Conservation (phyloP, 2,113 vertebrate genomes). For the pig (Sus scrofa) region T2T-Sscrofa CM000827.6:94970001-94970500, state of each 20-base stretch:
- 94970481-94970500: neutral
- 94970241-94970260: neutral
- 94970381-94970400: neutral
- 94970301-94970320: neutral
- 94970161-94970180: neutral
- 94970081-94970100: neutral
- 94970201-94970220: neutral
- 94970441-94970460: neutral
- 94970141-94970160: neutral
- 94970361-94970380: neutral
- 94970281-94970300: neutral
- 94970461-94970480: neutral
- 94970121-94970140: neutral
- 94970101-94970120: neutral
- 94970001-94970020: neutral
- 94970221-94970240: neutral
- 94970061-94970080: neutral
- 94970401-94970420: neutral
- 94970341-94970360: neutral
- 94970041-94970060: constrained; percentile 29
- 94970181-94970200: neutral
- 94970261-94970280: neutral
- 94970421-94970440: neutral
- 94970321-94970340: neutral
- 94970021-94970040: neutral